Percentiles rank a stretch among this genome's conserved stretches.
Conservation (phyloP, 2,888 invertebrate species). For the Lapara coniferarum region DNA sequence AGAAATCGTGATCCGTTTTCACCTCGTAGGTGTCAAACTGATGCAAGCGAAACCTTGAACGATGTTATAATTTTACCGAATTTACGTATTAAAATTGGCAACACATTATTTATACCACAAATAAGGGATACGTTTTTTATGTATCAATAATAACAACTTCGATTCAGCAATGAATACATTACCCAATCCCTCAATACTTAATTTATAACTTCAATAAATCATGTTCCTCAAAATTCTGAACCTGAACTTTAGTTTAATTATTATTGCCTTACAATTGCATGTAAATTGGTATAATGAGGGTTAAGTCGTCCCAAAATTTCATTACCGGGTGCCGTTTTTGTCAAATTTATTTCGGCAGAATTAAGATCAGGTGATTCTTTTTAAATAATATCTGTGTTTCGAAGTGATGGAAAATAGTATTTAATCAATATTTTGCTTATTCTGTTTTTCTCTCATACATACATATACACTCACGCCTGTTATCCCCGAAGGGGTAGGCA, state of each 20-base stretch:
- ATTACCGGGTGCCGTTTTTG: neutral
- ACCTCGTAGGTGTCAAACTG: no score
- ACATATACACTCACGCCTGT: no score
- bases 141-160: conserved; percentile 24
- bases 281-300: conserved; percentile 28
- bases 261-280: conserved; percentile 34
- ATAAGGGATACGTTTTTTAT: conserved; percentile 9
- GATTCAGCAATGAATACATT: conserved; percentile 39
- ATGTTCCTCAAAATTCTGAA: conserved; percentile 33
- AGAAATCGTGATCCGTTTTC: no score
- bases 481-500: no score
- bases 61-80: neutral
- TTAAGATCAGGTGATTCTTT: neutral
- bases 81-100: conserved; percentile 3
- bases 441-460: no score
- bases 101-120: conserved; percentile 7
- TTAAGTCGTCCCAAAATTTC: neutral
- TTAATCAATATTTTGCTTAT: no score
- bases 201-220: conserved; percentile 42
- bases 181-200: conserved; percentile 36
- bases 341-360: neutral
- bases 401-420: no score
- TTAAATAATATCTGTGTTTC: no score
- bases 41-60: neutral
- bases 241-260: conserved; percentile 40